Percentiles rank a stretch among this genome's conserved stretches.
These are phyloP conservation scores for Bolinopsis microptera DNA, from an alignment of 37 sponge, comb jelly and placozoan species.

Conservation along the genomic window DNA sequence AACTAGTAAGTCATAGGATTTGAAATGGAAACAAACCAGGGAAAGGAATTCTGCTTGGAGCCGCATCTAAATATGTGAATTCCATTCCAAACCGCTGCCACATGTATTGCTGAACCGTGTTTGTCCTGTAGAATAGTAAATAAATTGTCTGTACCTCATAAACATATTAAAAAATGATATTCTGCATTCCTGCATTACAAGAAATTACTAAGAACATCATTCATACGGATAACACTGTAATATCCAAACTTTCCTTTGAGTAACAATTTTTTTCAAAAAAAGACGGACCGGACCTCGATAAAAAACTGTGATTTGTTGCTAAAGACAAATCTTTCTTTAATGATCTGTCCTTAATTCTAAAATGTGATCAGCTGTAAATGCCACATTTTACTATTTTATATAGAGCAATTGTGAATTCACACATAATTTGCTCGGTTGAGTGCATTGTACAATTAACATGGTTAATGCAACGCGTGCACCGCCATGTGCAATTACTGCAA, in stretches of 20 bases:
- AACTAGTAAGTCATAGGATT: background rate
- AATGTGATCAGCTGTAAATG: too few relatives aligned
- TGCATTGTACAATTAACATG: background rate
- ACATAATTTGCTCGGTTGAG: background rate
- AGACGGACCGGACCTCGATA: too few relatives aligned
- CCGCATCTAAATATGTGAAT: slow-evolving; percentile 19
- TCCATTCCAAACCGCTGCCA: slow-evolving; percentile 21
- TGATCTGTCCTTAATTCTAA: too few relatives aligned
- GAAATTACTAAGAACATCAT: background rate
- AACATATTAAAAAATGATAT: background rate
- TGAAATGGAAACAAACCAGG: background rate
- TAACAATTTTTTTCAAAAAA: too few relatives aligned
- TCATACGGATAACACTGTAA: background rate
- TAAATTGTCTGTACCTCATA: background rate
- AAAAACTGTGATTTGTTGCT: too few relatives aligned
- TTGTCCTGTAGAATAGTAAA: background rate
- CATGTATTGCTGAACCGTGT: background rate
- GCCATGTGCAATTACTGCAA: background rate
- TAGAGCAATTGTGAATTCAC: too few relatives aligned
- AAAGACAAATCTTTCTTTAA: too few relatives aligned
- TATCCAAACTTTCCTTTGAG: too few relatives aligned
- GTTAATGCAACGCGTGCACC: background rate
- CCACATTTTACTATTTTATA: too few relatives aligned
- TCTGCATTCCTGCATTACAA: background rate
- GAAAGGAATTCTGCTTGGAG: background rate